Evolutionary conservation across 2,888 invertebrate genomes (phyloP).

Genomic region (Candidula unifasciata): DNA sequence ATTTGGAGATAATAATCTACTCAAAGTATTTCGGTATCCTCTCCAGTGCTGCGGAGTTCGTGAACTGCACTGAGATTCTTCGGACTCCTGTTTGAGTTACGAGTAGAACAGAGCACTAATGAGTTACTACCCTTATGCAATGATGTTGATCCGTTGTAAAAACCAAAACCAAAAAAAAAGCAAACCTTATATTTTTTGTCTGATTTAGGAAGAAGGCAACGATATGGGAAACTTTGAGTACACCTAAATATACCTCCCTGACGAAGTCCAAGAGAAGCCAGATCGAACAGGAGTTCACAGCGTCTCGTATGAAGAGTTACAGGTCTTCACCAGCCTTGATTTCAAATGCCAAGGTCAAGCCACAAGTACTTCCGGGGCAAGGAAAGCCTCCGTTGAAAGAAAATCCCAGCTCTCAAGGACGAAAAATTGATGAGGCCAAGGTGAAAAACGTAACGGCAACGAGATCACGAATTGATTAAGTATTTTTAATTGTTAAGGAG

Average conservation of each 20-base stretch:
- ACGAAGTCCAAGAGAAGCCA: conserved; percentile 50
- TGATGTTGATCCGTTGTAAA: too few species aligned
- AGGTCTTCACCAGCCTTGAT: conserved; percentile 18
- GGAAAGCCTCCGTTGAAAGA: background rate
- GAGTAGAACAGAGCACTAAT: too few species aligned
- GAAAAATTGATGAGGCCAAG: background rate
- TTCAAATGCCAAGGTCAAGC: background rate
- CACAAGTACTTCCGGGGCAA: background rate
- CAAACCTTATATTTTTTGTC: too few species aligned
- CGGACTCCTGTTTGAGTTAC: too few species aligned
- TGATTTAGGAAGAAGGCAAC: background rate
- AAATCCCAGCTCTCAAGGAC: conserved; percentile 7
- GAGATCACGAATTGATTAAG: background rate
- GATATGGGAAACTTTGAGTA: conserved; percentile 56
- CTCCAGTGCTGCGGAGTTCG: too few species aligned
- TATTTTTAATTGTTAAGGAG: too few species aligned
- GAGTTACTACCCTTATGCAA: too few species aligned
- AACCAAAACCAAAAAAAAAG: too few species aligned
- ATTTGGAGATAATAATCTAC: too few species aligned
- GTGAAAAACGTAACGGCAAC: background rate
- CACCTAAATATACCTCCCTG: conserved; percentile 51
- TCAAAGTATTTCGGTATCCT: too few species aligned
- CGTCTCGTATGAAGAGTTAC: background rate
- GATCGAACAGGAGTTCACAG: conserved; percentile 54
- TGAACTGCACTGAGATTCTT: too few species aligned